These are phyloP conservation scores for Synergus umbraculus DNA, from an alignment of 2,888 invertebrate genomes.

Conservation along the genomic window DNA sequence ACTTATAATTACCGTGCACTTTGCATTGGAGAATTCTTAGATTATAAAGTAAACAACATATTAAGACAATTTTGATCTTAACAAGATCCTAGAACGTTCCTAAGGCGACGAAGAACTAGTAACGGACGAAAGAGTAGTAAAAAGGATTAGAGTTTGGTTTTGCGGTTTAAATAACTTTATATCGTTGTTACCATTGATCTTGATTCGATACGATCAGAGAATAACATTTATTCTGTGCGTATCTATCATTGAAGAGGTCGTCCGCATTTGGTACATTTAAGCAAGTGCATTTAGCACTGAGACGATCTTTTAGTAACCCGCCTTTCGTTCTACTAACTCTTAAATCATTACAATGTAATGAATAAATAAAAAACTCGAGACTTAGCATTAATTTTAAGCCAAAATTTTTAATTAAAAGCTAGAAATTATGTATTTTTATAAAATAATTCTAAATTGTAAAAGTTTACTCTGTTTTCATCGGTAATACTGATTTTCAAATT, in stretches of 20 bases:
- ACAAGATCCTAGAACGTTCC: conserved; percentile 39
- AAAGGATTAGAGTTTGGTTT: conserved; percentile 24
- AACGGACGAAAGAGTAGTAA: conserved; percentile 35
- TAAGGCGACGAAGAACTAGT: conserved; percentile 39
- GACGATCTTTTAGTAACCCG: conserved; percentile 30
- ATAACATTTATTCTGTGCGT: conserved; percentile 40
- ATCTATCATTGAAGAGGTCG: conserved; percentile 19
- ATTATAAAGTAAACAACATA: conserved; percentile 22
- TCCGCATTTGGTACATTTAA: conserved; percentile 22
- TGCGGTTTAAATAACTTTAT: conserved; percentile 31
- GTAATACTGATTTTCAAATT: neutral
- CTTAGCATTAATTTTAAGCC: neutral
- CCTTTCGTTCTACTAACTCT: conserved; percentile 29
- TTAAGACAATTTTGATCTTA: conserved; percentile 40
- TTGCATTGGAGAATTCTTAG: conserved; percentile 20
- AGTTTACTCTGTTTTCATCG: neutral
- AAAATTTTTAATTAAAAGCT: neutral
- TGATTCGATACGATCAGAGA: conserved; percentile 30
- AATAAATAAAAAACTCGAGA: neutral
- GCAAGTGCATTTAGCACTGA: conserved; percentile 35
- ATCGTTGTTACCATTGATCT: conserved; percentile 37
- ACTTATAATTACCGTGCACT: conserved; percentile 15
- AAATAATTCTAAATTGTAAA: neutral
- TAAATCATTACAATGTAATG: neutral
- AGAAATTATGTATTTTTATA: conserved; percentile 3